These are phyloP conservation scores for Vidua chalybeata DNA, from an alignment of 2,113 vertebrate species.

Conservation along the genomic window DNA sequence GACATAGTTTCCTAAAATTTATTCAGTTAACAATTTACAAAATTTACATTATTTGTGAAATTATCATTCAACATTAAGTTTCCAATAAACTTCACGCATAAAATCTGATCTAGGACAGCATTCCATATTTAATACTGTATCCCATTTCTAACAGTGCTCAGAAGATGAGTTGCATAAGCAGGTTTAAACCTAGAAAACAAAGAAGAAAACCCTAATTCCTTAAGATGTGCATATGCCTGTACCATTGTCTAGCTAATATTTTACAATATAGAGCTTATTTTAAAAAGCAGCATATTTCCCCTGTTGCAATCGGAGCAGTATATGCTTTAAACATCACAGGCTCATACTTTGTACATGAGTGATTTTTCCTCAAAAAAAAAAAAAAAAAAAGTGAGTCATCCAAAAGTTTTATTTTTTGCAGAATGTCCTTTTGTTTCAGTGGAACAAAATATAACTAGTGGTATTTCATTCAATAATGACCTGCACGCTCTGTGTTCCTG, in stretches of 20 bases:
- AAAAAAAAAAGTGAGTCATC: not conserved
- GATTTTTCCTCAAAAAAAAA: not conserved
- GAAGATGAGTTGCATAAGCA: not conserved
- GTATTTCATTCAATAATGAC: slow-evolving; percentile 25
- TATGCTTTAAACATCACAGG: not conserved
- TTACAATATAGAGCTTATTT: not conserved
- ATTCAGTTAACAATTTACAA: not conserved
- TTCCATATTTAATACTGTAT: not conserved
- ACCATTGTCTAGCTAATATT: not conserved
- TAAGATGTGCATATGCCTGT: not conserved
- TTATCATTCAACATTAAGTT: not conserved
- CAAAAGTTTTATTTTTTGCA: slow-evolving; percentile 8
- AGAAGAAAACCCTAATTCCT: not conserved
- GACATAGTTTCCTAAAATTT: not conserved
- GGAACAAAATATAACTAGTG: not conserved
- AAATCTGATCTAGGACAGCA: not conserved
- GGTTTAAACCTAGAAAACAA: not conserved
- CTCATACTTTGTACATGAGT: not conserved
- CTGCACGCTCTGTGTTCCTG: not conserved
- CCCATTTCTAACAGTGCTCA: not conserved
- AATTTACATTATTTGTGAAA: not conserved
- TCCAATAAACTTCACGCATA: not conserved
- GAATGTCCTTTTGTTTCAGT: not conserved
- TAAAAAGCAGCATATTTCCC: not conserved
- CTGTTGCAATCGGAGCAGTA: fast-evolving